Conservation (phyloP, 2,888 invertebrate genomes). For the Allacma fusca region DNA sequence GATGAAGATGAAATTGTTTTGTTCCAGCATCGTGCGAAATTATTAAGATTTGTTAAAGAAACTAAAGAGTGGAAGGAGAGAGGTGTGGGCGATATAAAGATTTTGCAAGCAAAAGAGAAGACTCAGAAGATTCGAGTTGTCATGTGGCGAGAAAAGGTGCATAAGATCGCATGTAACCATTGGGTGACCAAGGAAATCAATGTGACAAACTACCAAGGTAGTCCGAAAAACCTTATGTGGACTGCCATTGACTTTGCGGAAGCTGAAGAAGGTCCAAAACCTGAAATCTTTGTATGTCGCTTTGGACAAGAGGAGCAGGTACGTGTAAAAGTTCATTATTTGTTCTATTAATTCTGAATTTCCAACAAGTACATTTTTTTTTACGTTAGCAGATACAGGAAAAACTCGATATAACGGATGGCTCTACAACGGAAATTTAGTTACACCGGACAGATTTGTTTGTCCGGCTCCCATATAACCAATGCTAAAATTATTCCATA, state of each 20-base stretch:
- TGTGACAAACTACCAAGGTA: slow-evolving; percentile 61
- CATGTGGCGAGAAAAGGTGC: slow-evolving; percentile 83
- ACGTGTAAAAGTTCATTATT: too few species aligned
- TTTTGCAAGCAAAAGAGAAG: slow-evolving; percentile 77
- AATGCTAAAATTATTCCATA: too few species aligned
- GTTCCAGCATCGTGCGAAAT: slow-evolving; percentile 82
- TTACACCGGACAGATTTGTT: too few species aligned
- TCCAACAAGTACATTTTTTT: too few species aligned
- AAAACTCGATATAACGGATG: too few species aligned
- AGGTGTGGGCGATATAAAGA: slow-evolving; percentile 89
- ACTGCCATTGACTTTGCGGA: slow-evolving; percentile 64
- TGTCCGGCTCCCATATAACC: too few species aligned
- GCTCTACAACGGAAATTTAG: too few species aligned
- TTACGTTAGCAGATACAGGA: neutral
- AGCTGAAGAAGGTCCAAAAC: slow-evolving; percentile 59
- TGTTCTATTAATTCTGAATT: too few species aligned
- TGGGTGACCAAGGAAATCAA: slow-evolving; percentile 61
- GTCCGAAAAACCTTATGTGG: slow-evolving; percentile 63
- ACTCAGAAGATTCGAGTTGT: slow-evolving; percentile 78
- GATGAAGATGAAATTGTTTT: slow-evolving; percentile 84
- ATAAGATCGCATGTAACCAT: slow-evolving; percentile 64
- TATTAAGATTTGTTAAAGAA: slow-evolving; percentile 74
- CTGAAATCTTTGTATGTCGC: slow-evolving; percentile 65
- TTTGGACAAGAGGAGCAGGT: slow-evolving; percentile 62
- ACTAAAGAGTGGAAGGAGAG: slow-evolving; percentile 93